These are phyloP conservation scores for Hypocryptadius cinnamomeus DNA, from an alignment of 2,113 vertebrate genomes.

Conservation along the genomic window DNA sequence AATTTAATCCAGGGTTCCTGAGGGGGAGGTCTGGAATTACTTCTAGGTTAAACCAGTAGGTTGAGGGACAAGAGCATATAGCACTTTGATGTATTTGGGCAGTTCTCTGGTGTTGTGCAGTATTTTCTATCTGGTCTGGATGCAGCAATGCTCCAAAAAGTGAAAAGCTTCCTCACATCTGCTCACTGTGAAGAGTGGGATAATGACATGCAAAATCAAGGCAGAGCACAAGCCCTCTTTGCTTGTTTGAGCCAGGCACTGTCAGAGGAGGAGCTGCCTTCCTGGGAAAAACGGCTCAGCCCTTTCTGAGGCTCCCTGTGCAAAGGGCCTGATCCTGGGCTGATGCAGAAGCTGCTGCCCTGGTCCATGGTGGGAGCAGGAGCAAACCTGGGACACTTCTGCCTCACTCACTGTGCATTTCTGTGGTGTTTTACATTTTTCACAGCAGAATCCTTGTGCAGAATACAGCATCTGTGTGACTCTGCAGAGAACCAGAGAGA, in stretches of 20 bases:
- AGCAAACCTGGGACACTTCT: not conserved
- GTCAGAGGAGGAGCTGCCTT: not conserved
- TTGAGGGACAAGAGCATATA: not conserved
- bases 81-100: not conserved
- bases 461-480: not conserved
- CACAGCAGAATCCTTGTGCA: not conserved
- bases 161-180: conserved; percentile 27
- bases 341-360: not conserved
- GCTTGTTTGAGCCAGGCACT: not conserved
- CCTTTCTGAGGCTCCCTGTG: not conserved
- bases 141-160: not conserved
- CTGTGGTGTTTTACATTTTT: accelerated
- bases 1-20: not conserved
- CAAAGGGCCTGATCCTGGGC: not conserved
- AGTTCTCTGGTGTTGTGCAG: not conserved
- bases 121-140: not conserved
- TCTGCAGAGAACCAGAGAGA: not conserved
- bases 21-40: not conserved
- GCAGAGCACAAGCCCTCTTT: not conserved
- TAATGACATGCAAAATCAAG: conserved; percentile 42
- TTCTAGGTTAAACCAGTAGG: not conserved
- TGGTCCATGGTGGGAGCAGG: not conserved
- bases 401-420: not conserved
- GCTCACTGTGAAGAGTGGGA: conserved; percentile 25
- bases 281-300: not conserved